Evolutionary conservation across 2,797 vertebrate species (phyloP), one percentile per base, ranked within the genome.

Genomic region (Pangasius mekongensis): DNA sequence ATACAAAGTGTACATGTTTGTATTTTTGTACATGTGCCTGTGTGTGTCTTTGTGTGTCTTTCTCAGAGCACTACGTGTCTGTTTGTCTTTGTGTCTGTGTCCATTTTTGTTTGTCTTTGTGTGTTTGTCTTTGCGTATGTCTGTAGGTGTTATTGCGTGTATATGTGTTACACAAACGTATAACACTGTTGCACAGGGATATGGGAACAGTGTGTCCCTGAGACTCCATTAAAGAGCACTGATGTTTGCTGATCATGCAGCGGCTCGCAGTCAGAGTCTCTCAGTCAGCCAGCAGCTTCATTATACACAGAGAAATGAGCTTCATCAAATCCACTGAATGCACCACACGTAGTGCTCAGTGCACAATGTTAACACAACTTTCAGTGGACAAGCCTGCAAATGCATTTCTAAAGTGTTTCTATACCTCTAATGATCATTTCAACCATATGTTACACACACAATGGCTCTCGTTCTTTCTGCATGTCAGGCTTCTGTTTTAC

Each of bases 211-310:
- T 54, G 43, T 52, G 47, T 71, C 9, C 30, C 49, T 14, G 47
- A 84, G 83, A 67, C n/a, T 84, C 64, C 83, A 69, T 69, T 84
- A 67, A 84, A 84, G 20, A 71, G 83, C 10, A 0, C 13, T 49
- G 58, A 64, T 62, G 60, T 83, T 83, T 83, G 60, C 39, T 66
- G 11, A 30, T 66, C 39, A n/a, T 8, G 60, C 60, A 49, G 54
- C 0, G 8, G 7, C n/a, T 80, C 16, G 33, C 36, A 13, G 39
- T 36, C 69, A 3, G 47, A 2, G 14, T 56, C 74, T 77, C 74
- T 7, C 36, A 1, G 36, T 82, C 80, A 16, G 33, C 33, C 33
- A 60, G 56, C 33, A 62, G 80, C 36, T 43, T 43, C 56, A 11
- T 84, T 22, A 67, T 52, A 84, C 24, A 49, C 43, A 39, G 13